Evolutionary conservation across 2,113 vertebrate genomes (phyloP).

Genomic region (Petaurus breviceps): DNA sequence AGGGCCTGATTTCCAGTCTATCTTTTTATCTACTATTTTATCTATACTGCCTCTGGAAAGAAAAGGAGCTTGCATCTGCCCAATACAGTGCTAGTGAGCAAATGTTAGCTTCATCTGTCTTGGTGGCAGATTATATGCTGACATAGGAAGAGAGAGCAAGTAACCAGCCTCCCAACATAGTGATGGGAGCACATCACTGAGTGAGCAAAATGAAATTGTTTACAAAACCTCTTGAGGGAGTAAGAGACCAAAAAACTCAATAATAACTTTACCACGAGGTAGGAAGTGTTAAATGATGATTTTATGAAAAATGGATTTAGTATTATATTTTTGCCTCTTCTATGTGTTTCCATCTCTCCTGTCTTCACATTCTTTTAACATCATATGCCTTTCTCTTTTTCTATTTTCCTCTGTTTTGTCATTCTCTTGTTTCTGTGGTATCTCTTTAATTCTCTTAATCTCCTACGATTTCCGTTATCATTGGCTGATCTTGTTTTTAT

Average conservation of each 20-base stretch:
- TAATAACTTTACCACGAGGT: not conserved
- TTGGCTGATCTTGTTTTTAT: not conserved
- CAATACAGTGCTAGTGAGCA: not conserved
- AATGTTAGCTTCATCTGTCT: not conserved
- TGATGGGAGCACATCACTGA: not conserved
- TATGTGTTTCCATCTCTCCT: not conserved
- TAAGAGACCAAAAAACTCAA: not conserved
- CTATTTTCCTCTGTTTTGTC: not conserved
- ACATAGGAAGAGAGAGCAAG: not conserved
- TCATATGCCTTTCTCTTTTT: not conserved
- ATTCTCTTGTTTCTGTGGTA: not conserved
- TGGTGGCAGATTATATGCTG: not conserved
- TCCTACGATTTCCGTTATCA: not conserved
- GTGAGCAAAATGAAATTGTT: not conserved
- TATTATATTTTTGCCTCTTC: not conserved
- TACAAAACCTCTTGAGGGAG: not conserved
- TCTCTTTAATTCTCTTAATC: not conserved
- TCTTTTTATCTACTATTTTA: not conserved
- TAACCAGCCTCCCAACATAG: not conserved
- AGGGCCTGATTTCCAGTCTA: not conserved
- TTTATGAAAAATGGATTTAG: not conserved
- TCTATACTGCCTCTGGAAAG: not conserved
- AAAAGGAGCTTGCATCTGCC: not conserved
- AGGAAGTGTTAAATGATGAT: not conserved
- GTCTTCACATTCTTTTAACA: not conserved